Evolutionary conservation across 2,113 vertebrate species (phyloP).

Genomic region (Plecotus auritus): DNA sequence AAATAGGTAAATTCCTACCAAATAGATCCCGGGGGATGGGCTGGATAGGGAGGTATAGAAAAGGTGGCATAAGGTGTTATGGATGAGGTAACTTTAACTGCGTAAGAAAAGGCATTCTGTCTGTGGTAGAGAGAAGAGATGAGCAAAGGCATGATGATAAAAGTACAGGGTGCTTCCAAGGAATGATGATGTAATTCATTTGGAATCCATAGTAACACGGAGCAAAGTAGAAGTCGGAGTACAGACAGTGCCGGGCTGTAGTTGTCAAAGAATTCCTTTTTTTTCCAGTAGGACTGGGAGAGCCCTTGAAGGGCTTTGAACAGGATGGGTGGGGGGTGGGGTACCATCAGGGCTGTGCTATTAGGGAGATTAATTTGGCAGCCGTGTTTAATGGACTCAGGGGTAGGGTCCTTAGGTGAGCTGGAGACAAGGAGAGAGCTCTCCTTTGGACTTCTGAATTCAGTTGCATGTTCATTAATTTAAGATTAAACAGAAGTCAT

Average conservation of each 20-base stretch:
- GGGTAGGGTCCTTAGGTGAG: not conserved
- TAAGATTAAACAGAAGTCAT: constrained; percentile 62
- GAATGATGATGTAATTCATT: not conserved
- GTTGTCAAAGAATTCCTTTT: not conserved
- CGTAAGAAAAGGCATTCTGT: not conserved
- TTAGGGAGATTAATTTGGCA: constrained; percentile 43
- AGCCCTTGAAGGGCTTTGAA: not conserved
- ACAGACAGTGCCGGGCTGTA: not conserved
- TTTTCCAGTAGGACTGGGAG: not conserved
- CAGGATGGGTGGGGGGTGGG: not conserved
- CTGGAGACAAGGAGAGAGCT: not conserved
- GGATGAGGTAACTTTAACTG: not conserved
- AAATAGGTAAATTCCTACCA: not conserved
- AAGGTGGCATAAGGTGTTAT: not conserved
- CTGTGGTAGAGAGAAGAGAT: not conserved
- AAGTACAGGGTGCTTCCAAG: not conserved
- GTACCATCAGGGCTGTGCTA: not conserved
- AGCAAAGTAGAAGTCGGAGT: not conserved
- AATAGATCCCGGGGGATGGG: not conserved
- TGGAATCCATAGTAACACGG: not conserved
- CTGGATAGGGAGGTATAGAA: not conserved
- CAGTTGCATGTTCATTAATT: constrained; percentile 61
- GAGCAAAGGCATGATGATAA: not conserved
- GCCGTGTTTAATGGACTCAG: not conserved
- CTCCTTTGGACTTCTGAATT: constrained; percentile 60